Base-by-base conservation (phyloP, 2,888 invertebrate species). In the Ectemnius continuus region DNA sequence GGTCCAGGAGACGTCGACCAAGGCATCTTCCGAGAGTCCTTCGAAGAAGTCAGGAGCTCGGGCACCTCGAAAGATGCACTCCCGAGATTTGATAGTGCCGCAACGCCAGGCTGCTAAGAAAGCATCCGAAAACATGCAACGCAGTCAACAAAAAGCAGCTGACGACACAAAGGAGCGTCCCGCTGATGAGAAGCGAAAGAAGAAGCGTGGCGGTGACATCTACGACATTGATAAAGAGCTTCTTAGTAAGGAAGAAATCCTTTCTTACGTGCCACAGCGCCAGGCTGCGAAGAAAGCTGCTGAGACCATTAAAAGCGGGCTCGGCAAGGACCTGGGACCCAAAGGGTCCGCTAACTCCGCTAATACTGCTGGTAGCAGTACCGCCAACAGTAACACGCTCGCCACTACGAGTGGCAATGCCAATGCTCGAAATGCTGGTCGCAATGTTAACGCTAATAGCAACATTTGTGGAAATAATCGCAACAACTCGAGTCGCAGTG, bases 201-300 rank as follows among this genome's bases (percentile, higher is more conserved):
- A 78, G 18, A 85, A 85, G 76, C 84, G 84, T 78, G 85, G 85
- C 71, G 92, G 91, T 80, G 93, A 93, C 75, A 91, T 93, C 20
- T 93, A 93, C 84, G 93, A 93, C 78, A 92, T 93, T 75, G 94
- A 94, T 60, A 94, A 94, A 87, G 95, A 95, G 72, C 87, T 91
- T 3, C 94, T 94, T 45, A 94, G 94, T 85, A 88, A 89, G 16
- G 84, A 87, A 81, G 94, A 94, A 85, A 93, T 95, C 61, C 93
- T 96, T 57, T 94, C 96, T 0, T 96, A 97, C 89, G 97, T 97
- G 23, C 97, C 97, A 1, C 97, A 97, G 89, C 92, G 97, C 74
- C 96, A 97, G 91, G 97, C 97, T 0, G 97, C 97, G 13, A 97
- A 97, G 89, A 97, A 97, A 89, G 97, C 97, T 0, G 97, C 97